phyloP scores from a whole-genome alignment of 2,113 vertebrate species.

The Leptobrachium leishanense region DNA sequence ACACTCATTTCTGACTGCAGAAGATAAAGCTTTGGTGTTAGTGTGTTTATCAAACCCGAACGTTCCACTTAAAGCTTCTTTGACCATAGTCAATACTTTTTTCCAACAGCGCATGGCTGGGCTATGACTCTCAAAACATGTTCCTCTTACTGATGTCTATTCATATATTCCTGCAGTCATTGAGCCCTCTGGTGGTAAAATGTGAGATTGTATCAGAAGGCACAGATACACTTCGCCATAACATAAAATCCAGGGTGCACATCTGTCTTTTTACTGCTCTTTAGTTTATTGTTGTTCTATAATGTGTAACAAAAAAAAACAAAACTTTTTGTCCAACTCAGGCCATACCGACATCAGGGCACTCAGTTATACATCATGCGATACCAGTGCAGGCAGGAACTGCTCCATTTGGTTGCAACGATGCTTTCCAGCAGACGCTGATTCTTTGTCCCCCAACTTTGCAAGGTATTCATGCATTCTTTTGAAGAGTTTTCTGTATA shows the following conservation, averaged over 20 bases:
- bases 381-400: slow-evolving; percentile 90
- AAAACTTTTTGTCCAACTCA: slow-evolving; percentile 50
- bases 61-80: too few species aligned
- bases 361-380: slow-evolving; percentile 88
- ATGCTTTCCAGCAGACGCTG: slow-evolving; percentile 92
- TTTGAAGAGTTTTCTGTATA: neutral
- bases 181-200: slow-evolving; percentile 46
- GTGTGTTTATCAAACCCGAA: too few species aligned
- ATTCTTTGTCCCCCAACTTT: slow-evolving; percentile 91
- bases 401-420: slow-evolving; percentile 89
- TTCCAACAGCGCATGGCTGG: too few species aligned
- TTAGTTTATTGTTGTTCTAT: neutral
- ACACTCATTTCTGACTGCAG: too few species aligned
- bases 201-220: neutral
- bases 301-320: slow-evolving; percentile 22
- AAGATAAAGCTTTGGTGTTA: too few species aligned
- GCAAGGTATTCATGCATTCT: slow-evolving; percentile 77
- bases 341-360: slow-evolving; percentile 84
- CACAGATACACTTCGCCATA: neutral
- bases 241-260: too few species aligned
- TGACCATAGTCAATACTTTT: too few species aligned
- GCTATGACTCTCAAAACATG: too few species aligned
- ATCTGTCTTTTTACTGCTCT: too few species aligned
- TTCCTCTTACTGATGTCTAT: neutral
- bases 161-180: too few species aligned